Percentiles rank a stretch among this genome's conserved stretches.
Evolutionary conservation across 2,797 vertebrate species (phyloP).

Genomic region (Telmatherina bonti): DNA sequence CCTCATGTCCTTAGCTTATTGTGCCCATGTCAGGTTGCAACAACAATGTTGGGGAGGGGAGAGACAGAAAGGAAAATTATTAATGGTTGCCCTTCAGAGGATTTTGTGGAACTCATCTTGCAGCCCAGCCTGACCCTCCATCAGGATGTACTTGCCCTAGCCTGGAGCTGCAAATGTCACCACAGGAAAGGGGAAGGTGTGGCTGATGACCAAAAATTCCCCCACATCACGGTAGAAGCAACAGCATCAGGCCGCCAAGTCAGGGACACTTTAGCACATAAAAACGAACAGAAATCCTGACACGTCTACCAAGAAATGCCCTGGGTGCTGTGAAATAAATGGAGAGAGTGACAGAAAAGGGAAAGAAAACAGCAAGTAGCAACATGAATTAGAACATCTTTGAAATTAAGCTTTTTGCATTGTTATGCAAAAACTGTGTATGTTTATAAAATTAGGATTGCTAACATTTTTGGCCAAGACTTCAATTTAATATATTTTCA

Average conservation of each 20-base stretch:
- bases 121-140: constrained; percentile 34
- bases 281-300: constrained; percentile 32
- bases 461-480: neutral
- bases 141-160: constrained; percentile 56
- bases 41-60: constrained; percentile 8
- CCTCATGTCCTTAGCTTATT: constrained; percentile 6
- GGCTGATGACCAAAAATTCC: constrained; percentile 55
- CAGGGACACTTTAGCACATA: constrained; percentile 2
- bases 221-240: constrained; percentile 33
- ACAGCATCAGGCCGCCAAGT: constrained; percentile 40
- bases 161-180: constrained; percentile 20
- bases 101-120: constrained; percentile 27
- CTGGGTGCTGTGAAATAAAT: constrained; percentile 13
- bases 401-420: neutral
- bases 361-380: neutral
- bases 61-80: constrained; percentile 17
- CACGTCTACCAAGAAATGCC: constrained; percentile 40
- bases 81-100: constrained; percentile 33
- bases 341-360: neutral
- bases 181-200: constrained; percentile 35
- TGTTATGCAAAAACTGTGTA: neutral
- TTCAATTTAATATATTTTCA: neutral
- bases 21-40: constrained; percentile 25
- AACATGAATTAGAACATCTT: neutral
- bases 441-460: neutral